Conservation (phyloP, 2,888 invertebrate genomes). For the Melieria crassipennis region DNA sequence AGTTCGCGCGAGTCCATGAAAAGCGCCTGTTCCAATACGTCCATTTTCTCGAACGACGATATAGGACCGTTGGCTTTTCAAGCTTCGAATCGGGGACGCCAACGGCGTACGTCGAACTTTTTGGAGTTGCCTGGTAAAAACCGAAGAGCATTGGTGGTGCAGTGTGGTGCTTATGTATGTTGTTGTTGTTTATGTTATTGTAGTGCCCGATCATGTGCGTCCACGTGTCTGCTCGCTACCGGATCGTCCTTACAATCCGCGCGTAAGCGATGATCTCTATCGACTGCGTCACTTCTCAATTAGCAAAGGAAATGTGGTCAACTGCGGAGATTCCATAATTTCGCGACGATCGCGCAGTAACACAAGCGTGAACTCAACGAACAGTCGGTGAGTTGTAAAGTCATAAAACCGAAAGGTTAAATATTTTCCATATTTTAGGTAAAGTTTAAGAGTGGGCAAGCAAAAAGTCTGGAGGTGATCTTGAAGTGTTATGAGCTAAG, state of each 20-base stretch:
- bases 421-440: too few species aligned
- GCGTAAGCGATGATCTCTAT: conserved; percentile 85
- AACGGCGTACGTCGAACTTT: conserved; percentile 86
- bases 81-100: conserved; percentile 79
- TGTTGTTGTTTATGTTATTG: conserved; percentile 43
- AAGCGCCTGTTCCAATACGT: conserved; percentile 76
- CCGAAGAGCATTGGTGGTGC: not conserved
- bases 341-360: conserved; percentile 86
- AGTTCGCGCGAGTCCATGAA: conserved; percentile 79
- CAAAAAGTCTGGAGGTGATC: too few species aligned
- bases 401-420: too few species aligned
- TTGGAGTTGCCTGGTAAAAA: conserved; percentile 82
- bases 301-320: conserved; percentile 87
- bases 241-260: conserved; percentile 87
- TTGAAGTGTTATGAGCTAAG: too few species aligned
- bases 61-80: conserved; percentile 84
- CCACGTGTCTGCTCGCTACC: conserved; percentile 87
- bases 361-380: conserved; percentile 86
- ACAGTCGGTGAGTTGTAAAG: conserved; percentile 73
- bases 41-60: conserved; percentile 77
- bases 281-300: conserved; percentile 86
- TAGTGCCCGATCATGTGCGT: conserved; percentile 85
- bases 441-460: too few species aligned
- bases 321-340: conserved; percentile 90
- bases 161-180: not conserved